phyloP scores from a whole-genome alignment of 2,113 vertebrate genomes.

The Echinops telfairi region DNA sequence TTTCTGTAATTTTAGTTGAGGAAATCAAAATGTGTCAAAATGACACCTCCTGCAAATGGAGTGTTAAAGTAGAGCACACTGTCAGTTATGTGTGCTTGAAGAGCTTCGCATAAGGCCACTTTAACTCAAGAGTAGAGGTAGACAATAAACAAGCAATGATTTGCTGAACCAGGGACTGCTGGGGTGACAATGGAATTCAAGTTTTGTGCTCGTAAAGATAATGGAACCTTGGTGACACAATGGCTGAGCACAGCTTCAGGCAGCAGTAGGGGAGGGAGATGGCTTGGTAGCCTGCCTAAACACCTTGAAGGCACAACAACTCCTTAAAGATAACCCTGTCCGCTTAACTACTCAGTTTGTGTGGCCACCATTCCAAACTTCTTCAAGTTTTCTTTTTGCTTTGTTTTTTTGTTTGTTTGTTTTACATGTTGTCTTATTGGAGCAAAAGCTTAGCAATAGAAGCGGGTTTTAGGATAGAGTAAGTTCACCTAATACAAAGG shows the following conservation, averaged over 20 bases:
- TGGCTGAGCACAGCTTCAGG: not conserved
- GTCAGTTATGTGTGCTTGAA: too few species aligned
- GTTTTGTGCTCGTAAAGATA: not conserved
- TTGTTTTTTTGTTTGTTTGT: too few species aligned
- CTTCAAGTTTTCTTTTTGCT: not conserved
- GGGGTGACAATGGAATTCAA: not conserved
- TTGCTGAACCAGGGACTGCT: not conserved
- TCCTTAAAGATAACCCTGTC: not conserved
- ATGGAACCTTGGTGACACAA: not conserved
- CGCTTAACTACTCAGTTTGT: not conserved
- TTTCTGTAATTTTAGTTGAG: too few species aligned
- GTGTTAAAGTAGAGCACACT: too few species aligned
- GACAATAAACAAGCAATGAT: not conserved
- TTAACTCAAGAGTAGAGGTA: not conserved
- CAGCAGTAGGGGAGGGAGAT: not conserved
- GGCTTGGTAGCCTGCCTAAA: not conserved
- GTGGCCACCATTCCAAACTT: not conserved
- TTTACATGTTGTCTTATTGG: not conserved
- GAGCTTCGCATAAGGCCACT: not conserved
- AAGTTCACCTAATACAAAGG: too few species aligned
- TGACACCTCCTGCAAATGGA: too few species aligned
- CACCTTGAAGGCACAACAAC: too few species aligned
- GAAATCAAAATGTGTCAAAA: too few species aligned
- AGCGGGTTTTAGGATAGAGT: not conserved
- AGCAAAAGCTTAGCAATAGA: constrained; percentile 3